Evolutionary conservation across 2,888 invertebrate genomes (phyloP), one percentile per base, ranked within the genome.

Genomic region (Drosophila buzzatii): DNA sequence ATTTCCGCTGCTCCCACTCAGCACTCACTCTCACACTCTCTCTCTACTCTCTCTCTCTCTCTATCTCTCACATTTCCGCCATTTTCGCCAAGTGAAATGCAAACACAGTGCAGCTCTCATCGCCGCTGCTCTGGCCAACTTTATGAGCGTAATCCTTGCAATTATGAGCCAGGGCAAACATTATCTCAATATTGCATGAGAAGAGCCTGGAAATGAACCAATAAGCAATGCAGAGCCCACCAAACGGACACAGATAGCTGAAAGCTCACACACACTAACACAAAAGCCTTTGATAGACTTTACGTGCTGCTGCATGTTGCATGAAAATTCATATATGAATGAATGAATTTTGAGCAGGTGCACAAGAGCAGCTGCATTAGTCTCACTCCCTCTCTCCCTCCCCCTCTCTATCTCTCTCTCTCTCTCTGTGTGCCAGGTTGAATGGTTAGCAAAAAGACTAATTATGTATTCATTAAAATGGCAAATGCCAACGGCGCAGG

Each of bases 391-490:
- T 6, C 27, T 27, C 27, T 27, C 5, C 3, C 3, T 23, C 23
- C 3, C 23, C 3, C 23, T 23, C 23, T 27, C 27, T 27, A 0
- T 27, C 27, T 6, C 45, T 27, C 27, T 27, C 27, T 27, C 27
- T 27, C 27, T 27, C 7, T 27, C 7, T 27, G 45, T 35, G 44
- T 47, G 47, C 44, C 73, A 58, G 79, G 67, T 37, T 67, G 71
- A 70, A 73, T 70, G 71, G 57, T 49, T 73, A 60, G 89, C 84
- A 86, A 89, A 82, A 83, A 81, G 79, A 86, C 90, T 88, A 90
- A 90, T 90, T 90, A 90, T 80, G 79, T 90, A 90, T 90, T 90
- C 89, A 90, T 90, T 90, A 90, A 90, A 90, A 86, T 78, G 76
- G 70, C 78, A 82, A 85, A 87, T 79, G 85, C 76, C 78, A 85